These are phyloP conservation scores for Muricea muricata DNA, from an alignment of 92 coral and sea anemone species.

Conservation along the genomic window DNA sequence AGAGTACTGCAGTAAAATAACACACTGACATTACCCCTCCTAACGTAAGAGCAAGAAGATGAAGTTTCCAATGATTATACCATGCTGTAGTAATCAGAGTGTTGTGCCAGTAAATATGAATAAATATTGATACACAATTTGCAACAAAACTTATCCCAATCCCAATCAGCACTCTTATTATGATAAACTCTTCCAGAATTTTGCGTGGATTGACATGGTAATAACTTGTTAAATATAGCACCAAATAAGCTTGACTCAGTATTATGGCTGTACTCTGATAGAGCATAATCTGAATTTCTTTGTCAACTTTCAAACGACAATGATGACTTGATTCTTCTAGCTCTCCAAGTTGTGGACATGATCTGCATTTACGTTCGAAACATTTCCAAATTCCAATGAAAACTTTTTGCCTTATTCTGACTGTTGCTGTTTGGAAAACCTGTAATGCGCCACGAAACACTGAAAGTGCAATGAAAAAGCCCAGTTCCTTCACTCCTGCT, in stretches of 20 bases:
- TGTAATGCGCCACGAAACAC: constrained; percentile 7
- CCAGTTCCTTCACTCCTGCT: constrained; percentile 5
- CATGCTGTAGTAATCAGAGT: neutral
- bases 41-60: neutral
- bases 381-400: constrained; percentile 20
- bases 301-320: constrained; percentile 29
- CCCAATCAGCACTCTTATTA: constrained; percentile 11
- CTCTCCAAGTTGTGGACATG: neutral
- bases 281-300: constrained; percentile 33
- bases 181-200: neutral
- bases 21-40: constrained; percentile 10
- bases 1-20: constrained; percentile 17
- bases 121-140: constrained; percentile 5
- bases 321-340: neutral
- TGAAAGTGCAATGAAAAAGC: constrained; percentile 14
- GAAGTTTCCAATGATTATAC: constrained; percentile 25
- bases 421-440: constrained; percentile 22
- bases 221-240: neutral
- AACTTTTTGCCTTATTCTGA: constrained; percentile 14
- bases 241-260: constrained; percentile 33
- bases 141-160: constrained; percentile 12
- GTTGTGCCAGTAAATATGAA: constrained; percentile 22
- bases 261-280: constrained; percentile 25
- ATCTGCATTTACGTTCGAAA: neutral
- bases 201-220: neutral